Percentiles rank a stretch among this genome's conserved stretches.
These are phyloP conservation scores for Standfussiana lucernea DNA, from an alignment of 2,888 invertebrate species.

Conservation along the genomic window DNA sequence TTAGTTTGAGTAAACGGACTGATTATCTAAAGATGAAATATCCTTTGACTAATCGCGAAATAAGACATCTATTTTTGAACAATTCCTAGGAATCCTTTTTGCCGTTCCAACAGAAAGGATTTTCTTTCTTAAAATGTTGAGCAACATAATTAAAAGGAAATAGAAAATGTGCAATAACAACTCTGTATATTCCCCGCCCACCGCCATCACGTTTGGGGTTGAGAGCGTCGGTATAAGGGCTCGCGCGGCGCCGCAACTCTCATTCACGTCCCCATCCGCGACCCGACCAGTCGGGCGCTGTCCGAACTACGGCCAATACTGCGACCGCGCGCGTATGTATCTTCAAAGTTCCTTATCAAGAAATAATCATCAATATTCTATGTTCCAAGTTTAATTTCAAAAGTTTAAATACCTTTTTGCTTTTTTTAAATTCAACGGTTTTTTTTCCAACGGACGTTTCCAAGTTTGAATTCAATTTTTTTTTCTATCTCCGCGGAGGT, in stretches of 20 bases:
- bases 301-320: slow-evolving; percentile 73
- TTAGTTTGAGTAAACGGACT: neutral
- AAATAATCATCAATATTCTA: slow-evolving; percentile 53
- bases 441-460: slow-evolving; percentile 36
- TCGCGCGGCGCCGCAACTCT: slow-evolving; percentile 72
- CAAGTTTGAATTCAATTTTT: slow-evolving; percentile 40
- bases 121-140: neutral
- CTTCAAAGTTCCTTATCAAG: slow-evolving; percentile 60
- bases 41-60: neutral
- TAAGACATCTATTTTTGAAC: neutral
- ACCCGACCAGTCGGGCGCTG: slow-evolving; percentile 84
- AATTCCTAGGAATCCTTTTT: neutral
- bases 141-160: neutral
- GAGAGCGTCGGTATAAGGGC: slow-evolving; percentile 84
- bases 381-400: slow-evolving; percentile 63
- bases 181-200: slow-evolving; percentile 81
- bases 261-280: slow-evolving; percentile 85
- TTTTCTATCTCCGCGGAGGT: slow-evolving; percentile 52
- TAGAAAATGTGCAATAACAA: slow-evolving; percentile 42
- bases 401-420: slow-evolving; percentile 48
- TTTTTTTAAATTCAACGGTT: slow-evolving; percentile 9
- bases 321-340: slow-evolving; percentile 88
- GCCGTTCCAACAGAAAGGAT: neutral
- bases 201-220: slow-evolving; percentile 76
- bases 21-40: neutral